Evolutionary conservation across 2,797 vertebrate species (phyloP).

Genomic region (Manis crassicaudata): DNA sequence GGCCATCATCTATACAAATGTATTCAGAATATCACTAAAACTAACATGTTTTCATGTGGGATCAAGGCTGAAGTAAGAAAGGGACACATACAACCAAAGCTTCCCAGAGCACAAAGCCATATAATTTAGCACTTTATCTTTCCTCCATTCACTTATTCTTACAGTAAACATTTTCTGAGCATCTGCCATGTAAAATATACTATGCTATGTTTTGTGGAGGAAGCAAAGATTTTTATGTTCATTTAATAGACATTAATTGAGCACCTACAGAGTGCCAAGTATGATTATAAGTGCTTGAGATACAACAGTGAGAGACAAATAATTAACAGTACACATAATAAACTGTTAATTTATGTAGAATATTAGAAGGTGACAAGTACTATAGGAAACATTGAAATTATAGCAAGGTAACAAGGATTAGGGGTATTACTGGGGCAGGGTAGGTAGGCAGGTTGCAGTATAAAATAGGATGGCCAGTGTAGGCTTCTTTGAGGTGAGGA

Average conservation of each 20-base stretch:
- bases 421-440: background rate
- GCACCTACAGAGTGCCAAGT: background rate
- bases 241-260: background rate
- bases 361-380: background rate
- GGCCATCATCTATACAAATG: background rate
- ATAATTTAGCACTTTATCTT: background rate
- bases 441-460: background rate
- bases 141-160: background rate
- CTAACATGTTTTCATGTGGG: background rate
- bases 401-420: background rate
- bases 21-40: constrained; percentile 1
- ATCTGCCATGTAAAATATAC: background rate
- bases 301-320: background rate
- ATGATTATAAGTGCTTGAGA: background rate
- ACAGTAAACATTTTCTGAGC: background rate
- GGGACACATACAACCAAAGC: background rate
- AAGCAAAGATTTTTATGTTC: background rate
- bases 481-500: background rate
- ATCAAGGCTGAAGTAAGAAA: background rate
- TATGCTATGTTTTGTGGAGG: background rate
- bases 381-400: background rate
- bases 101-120: background rate
- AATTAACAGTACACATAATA: background rate
- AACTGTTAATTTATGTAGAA: background rate
- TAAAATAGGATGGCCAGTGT: background rate